These are phyloP conservation scores for Drosophila vallismaia DNA, from an alignment of 2,888 invertebrate genomes.

Conservation along the genomic window DNA sequence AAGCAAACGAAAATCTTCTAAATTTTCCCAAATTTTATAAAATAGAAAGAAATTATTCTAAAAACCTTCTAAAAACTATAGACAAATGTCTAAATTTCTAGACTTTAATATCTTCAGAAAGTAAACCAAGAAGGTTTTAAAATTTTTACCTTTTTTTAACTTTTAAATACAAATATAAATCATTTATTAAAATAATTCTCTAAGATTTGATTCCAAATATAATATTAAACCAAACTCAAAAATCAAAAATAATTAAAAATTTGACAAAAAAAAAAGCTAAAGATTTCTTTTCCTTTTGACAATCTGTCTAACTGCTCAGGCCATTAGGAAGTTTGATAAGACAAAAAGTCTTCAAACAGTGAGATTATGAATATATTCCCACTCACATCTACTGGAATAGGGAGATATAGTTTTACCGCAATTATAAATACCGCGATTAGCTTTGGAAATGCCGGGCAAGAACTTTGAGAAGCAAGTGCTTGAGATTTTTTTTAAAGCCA, in stretches of 20 bases:
- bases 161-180: too few species aligned
- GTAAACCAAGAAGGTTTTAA: too few species aligned
- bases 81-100: too few species aligned
- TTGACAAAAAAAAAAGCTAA: background rate
- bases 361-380: background rate
- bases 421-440: conserved; percentile 11
- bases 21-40: too few species aligned
- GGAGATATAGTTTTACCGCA: background rate
- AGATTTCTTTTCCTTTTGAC: background rate
- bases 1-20: too few species aligned
- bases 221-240: too few species aligned
- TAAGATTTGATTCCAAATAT: too few species aligned
- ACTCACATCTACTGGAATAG: background rate
- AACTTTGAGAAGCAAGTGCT: conserved; percentile 10
- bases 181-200: too few species aligned
- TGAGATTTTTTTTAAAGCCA: conserved; percentile 13
- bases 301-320: background rate
- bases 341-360: background rate
- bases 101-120: too few species aligned
- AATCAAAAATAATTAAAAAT: background rate
- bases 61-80: too few species aligned
- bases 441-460: background rate
- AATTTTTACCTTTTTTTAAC: too few species aligned
- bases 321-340: conserved; percentile 11
- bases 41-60: too few species aligned